Percentiles rank a stretch among this genome's conserved stretches.
Evolutionary conservation across 2,888 invertebrate genomes (phyloP).

Genomic region (Synanthedon formicaeformis): DNA sequence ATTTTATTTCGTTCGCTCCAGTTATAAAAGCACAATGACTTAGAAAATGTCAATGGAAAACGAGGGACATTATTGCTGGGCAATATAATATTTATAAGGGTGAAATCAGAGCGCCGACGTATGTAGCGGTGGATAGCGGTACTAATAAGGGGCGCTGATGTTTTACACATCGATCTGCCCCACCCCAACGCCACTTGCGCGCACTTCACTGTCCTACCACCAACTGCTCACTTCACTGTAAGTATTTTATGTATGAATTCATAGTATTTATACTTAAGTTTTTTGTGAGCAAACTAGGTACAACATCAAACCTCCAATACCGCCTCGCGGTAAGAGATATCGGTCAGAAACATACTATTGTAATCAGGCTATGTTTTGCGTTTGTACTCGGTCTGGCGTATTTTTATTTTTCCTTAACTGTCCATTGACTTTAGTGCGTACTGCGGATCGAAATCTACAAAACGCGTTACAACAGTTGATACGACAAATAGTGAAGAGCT

Average conservation of each 20-base stretch:
- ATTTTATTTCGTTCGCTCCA: too few species aligned
- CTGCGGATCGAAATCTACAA: conserved; percentile 18
- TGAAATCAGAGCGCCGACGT: not conserved
- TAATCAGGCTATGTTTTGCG: conserved; percentile 22
- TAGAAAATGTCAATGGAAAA: not conserved
- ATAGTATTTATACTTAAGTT: conserved; percentile 50
- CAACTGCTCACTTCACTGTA: conserved; percentile 50
- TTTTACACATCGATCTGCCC: conserved; percentile 48
- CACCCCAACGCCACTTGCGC: conserved; percentile 29
- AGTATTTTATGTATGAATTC: conserved; percentile 49
- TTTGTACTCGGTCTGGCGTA: conserved; percentile 16
- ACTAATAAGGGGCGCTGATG: conserved; percentile 28
- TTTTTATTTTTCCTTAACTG: conserved; percentile 14
- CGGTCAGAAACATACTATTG: conserved; percentile 25
- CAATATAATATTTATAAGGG: not conserved
- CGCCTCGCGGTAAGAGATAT: conserved; percentile 40
- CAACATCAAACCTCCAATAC: conserved; percentile 47
- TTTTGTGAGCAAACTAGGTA: conserved; percentile 50
- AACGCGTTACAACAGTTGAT: conserved; percentile 17
- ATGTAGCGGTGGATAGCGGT: conserved; percentile 2
- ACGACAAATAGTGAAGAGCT: conserved; percentile 21
- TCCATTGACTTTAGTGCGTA: conserved; percentile 22
- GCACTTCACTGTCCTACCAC: conserved; percentile 43
- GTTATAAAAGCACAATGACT: too few species aligned
- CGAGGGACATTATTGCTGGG: not conserved